Evolutionary conservation across 2,888 invertebrate genomes (phyloP).

Genomic region (Pilophorus perplexus): DNA sequence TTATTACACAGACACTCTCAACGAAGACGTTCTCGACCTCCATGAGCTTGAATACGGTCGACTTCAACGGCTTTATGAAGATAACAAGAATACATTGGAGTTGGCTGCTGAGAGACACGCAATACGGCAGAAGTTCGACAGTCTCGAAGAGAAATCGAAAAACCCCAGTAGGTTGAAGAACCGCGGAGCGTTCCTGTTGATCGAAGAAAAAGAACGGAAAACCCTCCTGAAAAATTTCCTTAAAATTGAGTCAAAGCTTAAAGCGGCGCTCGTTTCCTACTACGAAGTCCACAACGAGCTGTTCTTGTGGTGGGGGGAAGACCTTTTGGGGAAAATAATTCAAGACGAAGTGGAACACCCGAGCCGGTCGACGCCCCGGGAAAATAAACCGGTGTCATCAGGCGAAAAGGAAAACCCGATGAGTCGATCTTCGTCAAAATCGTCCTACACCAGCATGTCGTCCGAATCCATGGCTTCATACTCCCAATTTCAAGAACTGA

Average conservation of each 20-base stretch:
- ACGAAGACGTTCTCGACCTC: constrained; percentile 73
- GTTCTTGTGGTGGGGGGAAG: constrained; percentile 28
- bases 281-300: constrained; percentile 41
- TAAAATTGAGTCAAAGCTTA: constrained; percentile 49
- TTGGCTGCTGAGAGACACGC: constrained; percentile 64
- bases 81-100: constrained; percentile 50
- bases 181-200: constrained; percentile 78
- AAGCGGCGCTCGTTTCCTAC: constrained; percentile 43
- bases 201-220: constrained; percentile 85
- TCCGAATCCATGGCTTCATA: too few relatives aligned
- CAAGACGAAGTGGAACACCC: too few relatives aligned
- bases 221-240: constrained; percentile 55
- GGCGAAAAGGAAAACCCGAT: too few relatives aligned
- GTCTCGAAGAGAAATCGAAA: constrained; percentile 70
- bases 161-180: constrained; percentile 77
- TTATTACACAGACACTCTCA: constrained; percentile 66
- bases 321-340: constrained; percentile 38
- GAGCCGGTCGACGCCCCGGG: too few relatives aligned
- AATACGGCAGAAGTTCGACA: constrained; percentile 72
- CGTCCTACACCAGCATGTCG: too few relatives aligned
- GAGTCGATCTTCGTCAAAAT: too few relatives aligned
- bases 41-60: constrained; percentile 76
- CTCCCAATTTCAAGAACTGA: too few relatives aligned
- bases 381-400: too few relatives aligned
- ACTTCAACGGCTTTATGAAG: constrained; percentile 63